Conservation (phyloP, 2,797 vertebrate genomes). For the Etheostoma nigrum region DNA sequence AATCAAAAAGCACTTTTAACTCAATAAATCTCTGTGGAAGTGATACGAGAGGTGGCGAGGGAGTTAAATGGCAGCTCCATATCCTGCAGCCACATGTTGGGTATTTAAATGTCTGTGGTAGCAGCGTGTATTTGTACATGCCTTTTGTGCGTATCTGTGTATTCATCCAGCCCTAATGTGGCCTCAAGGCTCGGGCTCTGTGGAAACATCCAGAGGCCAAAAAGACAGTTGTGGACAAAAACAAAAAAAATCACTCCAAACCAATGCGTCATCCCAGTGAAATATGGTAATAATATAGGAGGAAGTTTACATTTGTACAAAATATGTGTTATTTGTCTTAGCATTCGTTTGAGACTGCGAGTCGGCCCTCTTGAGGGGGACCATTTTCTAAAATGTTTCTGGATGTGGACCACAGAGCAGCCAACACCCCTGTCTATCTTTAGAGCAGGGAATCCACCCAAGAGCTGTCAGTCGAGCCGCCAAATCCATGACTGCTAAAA, state of each 20-base stretch:
- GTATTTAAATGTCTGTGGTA: slow-evolving; percentile 54
- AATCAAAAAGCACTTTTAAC: slow-evolving; percentile 38
- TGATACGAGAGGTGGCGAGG: slow-evolving; percentile 42
- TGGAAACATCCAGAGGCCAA: slow-evolving; percentile 62
- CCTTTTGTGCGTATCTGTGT: slow-evolving; percentile 34
- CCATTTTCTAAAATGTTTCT: slow-evolving; percentile 78
- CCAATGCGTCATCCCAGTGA: slow-evolving; percentile 73
- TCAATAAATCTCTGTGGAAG: slow-evolving; percentile 44
- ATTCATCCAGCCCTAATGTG: slow-evolving; percentile 62
- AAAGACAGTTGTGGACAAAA: slow-evolving; percentile 66
- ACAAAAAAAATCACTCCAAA: slow-evolving; percentile 79
- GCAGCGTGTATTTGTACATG: slow-evolving; percentile 58
- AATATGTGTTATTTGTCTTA: slow-evolving; percentile 85
- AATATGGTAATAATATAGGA: slow-evolving; percentile 83
- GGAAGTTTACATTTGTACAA: slow-evolving; percentile 84
- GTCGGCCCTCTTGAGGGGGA: slow-evolving; percentile 68
- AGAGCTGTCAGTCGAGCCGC: slow-evolving; percentile 76
- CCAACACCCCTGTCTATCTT: slow-evolving; percentile 87
- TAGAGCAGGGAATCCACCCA: slow-evolving; percentile 85
- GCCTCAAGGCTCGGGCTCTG: slow-evolving; percentile 51
- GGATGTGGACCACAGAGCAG: slow-evolving; percentile 78
- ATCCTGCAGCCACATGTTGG: slow-evolving; percentile 49
- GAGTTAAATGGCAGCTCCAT: slow-evolving; percentile 33
- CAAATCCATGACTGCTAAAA: slow-evolving; percentile 70
- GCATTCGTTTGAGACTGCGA: slow-evolving; percentile 70